These are phyloP conservation scores for Melanogrammus aeglefinus DNA, from an alignment of 2,797 vertebrate species.

Conservation along the genomic window DNA sequence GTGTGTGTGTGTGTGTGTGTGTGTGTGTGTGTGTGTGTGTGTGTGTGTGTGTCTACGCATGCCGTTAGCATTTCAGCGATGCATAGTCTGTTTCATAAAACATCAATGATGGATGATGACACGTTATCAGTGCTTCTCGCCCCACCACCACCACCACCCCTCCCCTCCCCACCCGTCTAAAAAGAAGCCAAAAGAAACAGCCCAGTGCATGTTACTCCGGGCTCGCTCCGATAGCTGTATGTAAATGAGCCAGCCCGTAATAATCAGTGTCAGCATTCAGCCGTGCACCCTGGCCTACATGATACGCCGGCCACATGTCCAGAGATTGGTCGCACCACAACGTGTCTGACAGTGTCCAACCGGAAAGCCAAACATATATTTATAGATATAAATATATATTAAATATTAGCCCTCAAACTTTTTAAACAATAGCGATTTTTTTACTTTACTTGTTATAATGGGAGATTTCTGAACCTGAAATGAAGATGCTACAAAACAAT, in stretches of 20 bases:
- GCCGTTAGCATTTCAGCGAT: conserved; percentile 42
- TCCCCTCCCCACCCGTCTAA: neutral
- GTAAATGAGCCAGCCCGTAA: conserved; percentile 69
- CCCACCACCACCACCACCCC: neutral
- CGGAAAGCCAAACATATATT: conserved; percentile 1
- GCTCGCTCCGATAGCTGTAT: conserved; percentile 65
- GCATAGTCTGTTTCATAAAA: conserved; percentile 60
- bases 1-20: neutral
- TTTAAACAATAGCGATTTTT: neutral
- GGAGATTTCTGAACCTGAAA: neutral
- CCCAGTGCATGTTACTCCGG: conserved; percentile 53
- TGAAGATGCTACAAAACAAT: neutral
- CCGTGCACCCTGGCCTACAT: conserved; percentile 57
- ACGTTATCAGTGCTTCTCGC: conserved; percentile 49
- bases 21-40: neutral
- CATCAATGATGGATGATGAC: conserved; percentile 61
- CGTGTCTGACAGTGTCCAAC: conserved; percentile 30
- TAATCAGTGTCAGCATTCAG: conserved; percentile 70
- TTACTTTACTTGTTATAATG: neutral
- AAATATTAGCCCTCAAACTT: neutral
- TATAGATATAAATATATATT: conserved; percentile 15
- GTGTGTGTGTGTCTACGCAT: conserved; percentile 19
- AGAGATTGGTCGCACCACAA: conserved; percentile 48
- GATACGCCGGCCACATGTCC: conserved; percentile 59
- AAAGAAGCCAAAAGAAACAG: conserved; percentile 21